Conservation (phyloP, 2,888 invertebrate species). For the Drosophila melanosoma region DNA sequence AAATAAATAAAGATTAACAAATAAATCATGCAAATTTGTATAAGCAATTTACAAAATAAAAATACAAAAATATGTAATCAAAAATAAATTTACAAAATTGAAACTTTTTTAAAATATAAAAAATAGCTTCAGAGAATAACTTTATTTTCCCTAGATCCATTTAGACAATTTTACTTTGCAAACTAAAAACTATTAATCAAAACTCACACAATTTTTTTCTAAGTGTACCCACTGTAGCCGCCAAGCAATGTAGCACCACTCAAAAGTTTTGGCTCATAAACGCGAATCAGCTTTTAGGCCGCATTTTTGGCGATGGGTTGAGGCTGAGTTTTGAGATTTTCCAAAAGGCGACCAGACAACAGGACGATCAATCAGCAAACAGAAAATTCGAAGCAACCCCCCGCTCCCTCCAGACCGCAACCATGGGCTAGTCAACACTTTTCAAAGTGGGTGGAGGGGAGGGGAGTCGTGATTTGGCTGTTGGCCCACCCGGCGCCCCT, state of each 20-base stretch:
- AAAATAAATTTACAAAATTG: not conserved
- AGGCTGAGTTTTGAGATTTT: conserved; percentile 11
- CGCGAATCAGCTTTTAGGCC: conserved; percentile 45
- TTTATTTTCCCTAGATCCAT: not conserved
- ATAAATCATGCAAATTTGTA: accelerated
- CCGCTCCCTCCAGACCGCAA: conserved; percentile 10
- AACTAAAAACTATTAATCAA: too few relatives aligned
- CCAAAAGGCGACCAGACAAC: conserved; percentile 24
- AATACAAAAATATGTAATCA: not conserved
- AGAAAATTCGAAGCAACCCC: conserved; percentile 2
- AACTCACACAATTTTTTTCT: not conserved
- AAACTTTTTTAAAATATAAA: not conserved
- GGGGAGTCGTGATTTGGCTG: conserved; percentile 58
- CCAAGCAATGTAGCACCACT: not conserved
- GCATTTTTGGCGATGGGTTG: conserved; percentile 44
- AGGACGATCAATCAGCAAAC: conserved; percentile 65
- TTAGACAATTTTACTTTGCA: not conserved
- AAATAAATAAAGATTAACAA: not conserved
- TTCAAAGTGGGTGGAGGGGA: conserved; percentile 9
- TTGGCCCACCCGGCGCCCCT: conserved; percentile 16
- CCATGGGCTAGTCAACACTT: conserved; percentile 66
- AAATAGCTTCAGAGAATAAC: not conserved
- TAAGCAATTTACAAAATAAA: not conserved
- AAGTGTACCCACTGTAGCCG: not conserved
- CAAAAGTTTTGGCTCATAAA: conserved; percentile 70